Evolutionary conservation across 2,888 invertebrate genomes (phyloP), one percentile per base, ranked within the genome.

Genomic region (Leptinotarsa rubiginosa): DNA sequence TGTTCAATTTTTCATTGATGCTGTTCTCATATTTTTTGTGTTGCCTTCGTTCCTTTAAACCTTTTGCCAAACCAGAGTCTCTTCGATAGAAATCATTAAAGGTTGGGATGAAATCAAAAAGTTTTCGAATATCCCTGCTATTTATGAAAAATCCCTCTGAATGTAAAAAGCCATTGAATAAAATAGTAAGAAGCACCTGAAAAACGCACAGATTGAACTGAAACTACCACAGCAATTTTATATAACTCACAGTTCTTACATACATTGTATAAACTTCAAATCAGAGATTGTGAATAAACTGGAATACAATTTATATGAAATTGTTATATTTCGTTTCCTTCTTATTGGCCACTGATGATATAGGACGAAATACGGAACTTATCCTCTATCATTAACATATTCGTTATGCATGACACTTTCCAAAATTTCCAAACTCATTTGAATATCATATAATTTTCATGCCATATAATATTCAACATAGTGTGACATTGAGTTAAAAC

Each of bases 1-100:
- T 31, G 47, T 65, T 41, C 16, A 71, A 47, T 65, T 71, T 71
- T 71, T 72, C 72, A 62, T 72, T 72, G n/a, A 68, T 72, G 41
- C 68, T 72, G 56, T 68, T n/a, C 47, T 67, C 72, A 22, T 72
- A 68, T 41, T 52, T 68, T 56, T 72, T 52, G 31, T 67, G 18
- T 16, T 25, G 15, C 4, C 10, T 18, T n/a, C 31, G 18, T 25
- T 56, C 25, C 31, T n/a, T 56, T 1, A 15, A 56, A 20, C 22
- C 13, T 25, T 56, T 56, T 41, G 10, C 41, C 22, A 12, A 10
- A 4, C 13, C 16, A 16, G 64, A 68, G 20, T 72, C 72, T 16
- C 67, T 72, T 72, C 25, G 59, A 20, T 25, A 68, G 20, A 64
- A n/a, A 18, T 72, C 68, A 20, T 66, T 67, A 13, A 72, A 66